Base-by-base conservation (phyloP, 23 tunicate species). In the Trididemnum miniatum region DNA sequence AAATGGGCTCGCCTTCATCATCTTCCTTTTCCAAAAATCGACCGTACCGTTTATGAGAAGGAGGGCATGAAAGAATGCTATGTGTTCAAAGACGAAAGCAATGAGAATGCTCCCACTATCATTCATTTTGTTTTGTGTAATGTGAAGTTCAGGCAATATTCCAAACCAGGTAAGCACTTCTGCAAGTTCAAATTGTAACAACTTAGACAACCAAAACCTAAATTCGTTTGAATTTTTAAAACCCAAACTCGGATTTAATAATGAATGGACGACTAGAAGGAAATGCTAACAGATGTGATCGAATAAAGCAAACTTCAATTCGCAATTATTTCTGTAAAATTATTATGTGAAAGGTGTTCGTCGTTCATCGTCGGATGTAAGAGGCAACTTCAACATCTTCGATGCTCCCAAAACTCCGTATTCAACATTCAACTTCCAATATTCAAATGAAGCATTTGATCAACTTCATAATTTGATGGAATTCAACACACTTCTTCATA, bases 391-490 rank as follows among this genome's bases (percentile, higher is more conserved):
- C 31, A 34, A 66, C 15, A 82, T 91, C 18, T 91, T 87, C 35
- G 89, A 85, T 51, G 57, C 35, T 54, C 86, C 89, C 3, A 69
- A 84, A 71, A 62, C 87, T 51, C 87, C 87, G 0, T 91, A 91
- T 54, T 91, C 97, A 36, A 91, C 92, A 9, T 91, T 87, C 75
- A 91, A 91, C 40, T 91, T 91, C 71, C 91, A 89, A 36, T 91
- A 91, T 82, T 71, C 84, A 51, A 78, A 91, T 31, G 35, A 90
- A 81, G 84, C 89, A 1, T 91, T 91, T 87, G 97, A 91, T 77
- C 71, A 77, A 28, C 64, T 91, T 65, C 92, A 91, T 54, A 65
- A 87, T 31, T 50, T 91, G 31, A 82, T 91, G 84, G 89, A 84
- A 82, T 91, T 80, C 84, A 91, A 91, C 79, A 89, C 91, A 2